A percentile compares a stretch with the other conserved stretches of the same genome.
These are phyloP conservation scores for Drosophila neonasuta DNA, from an alignment of 2,888 invertebrate genomes.

Conservation along the genomic window DNA sequence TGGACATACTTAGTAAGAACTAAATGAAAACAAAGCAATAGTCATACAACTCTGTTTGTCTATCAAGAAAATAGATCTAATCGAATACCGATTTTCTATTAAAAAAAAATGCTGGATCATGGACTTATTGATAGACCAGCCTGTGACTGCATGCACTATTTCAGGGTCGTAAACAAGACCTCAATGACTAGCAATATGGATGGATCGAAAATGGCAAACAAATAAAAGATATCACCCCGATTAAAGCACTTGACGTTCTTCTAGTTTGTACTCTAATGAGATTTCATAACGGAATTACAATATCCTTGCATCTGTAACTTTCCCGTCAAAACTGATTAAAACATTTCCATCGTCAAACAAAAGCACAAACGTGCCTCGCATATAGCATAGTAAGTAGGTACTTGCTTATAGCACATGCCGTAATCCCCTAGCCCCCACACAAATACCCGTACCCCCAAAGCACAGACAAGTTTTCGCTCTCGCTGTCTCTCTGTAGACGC, in stretches of 20 bases:
- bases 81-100: conserved; percentile 10
- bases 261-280: not conserved
- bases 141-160: conserved; percentile 19
- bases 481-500: conserved; percentile 18
- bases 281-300: not conserved
- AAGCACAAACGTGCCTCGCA: conserved; percentile 18
- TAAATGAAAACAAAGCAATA: not conserved
- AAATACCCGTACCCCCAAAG: not conserved
- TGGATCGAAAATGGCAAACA: conserved; percentile 12
- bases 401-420: conserved; percentile 27
- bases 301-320: conserved; percentile 7
- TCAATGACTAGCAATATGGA: conserved; percentile 43
- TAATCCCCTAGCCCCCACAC: conserved; percentile 14
- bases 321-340: conserved; percentile 10
- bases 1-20: not conserved
- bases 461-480: conserved; percentile 12
- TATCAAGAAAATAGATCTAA: conserved; percentile 51
- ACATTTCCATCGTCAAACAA: conserved; percentile 14
- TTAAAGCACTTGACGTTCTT: conserved; percentile 23
- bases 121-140: conserved; percentile 22
- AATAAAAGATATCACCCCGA: conserved; percentile 12
- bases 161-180: conserved; percentile 31
- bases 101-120: conserved; percentile 31
- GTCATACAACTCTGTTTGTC: conserved; percentile 12
- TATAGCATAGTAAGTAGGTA: not conserved